phyloP scores from a whole-genome alignment of 2,113 vertebrate species.

The Otus sunia region DNA sequence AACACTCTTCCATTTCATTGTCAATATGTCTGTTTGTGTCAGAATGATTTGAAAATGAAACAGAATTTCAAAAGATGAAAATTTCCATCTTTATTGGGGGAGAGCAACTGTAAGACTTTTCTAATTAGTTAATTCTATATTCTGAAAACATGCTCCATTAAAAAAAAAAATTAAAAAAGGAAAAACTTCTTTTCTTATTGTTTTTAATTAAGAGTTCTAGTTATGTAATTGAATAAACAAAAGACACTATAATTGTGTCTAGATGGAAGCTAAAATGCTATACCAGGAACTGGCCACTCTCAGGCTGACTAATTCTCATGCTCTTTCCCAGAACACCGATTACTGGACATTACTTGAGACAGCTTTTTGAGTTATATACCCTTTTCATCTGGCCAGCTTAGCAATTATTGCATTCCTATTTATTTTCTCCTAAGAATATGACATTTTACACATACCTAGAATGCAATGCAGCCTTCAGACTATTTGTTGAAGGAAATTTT shows the following conservation, averaged over 20 bases:
- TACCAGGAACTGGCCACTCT: slow-evolving; percentile 31
- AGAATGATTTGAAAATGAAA: slow-evolving; percentile 26
- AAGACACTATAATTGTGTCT: neutral
- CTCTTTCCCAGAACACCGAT: slow-evolving; percentile 25
- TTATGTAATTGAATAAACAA: slow-evolving; percentile 11
- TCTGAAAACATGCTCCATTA: neutral
- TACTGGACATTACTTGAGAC: neutral
- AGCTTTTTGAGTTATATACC: neutral
- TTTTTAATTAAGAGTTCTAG: slow-evolving; percentile 19
- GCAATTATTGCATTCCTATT: neutral
- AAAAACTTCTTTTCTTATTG: neutral
- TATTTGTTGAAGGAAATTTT: neutral
- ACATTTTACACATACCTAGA: neutral
- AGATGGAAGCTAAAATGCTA: neutral
- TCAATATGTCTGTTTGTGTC: neutral
- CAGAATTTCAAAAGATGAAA: neutral
- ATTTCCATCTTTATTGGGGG: neutral
- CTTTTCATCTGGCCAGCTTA: slow-evolving; percentile 7
- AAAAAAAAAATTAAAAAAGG: neutral
- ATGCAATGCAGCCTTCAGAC: neutral
- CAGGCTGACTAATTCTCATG: neutral
- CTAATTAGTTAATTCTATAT: neutral
- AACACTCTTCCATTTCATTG: neutral
- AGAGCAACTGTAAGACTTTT: neutral
- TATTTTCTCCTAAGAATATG: slow-evolving; percentile 3